Percentiles rank a stretch among this genome's conserved stretches.
phyloP scores from a whole-genome alignment of 2,888 invertebrate species.

The Arrhopalites spinosus region DNA sequence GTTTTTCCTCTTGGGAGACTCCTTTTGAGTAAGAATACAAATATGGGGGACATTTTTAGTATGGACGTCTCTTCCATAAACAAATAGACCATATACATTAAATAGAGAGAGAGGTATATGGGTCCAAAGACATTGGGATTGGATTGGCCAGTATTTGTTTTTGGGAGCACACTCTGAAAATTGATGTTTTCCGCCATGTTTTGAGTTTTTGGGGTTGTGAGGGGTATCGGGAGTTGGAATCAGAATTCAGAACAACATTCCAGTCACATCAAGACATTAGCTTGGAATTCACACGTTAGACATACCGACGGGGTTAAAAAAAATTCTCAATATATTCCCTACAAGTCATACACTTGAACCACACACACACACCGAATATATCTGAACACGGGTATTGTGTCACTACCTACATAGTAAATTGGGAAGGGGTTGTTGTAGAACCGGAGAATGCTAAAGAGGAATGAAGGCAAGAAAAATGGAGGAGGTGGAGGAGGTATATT shows the following conservation, averaged over 20 bases:
- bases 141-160: slow-evolving; percentile 12
- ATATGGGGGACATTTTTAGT: no score
- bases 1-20: no score
- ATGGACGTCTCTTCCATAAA: no score
- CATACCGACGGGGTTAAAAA: slow-evolving; percentile 39
- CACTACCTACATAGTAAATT: background rate
- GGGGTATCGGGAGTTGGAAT: slow-evolving; percentile 26
- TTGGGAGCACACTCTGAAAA: slow-evolving; percentile 9
- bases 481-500: background rate
- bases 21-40: no score
- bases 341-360: slow-evolving; percentile 13
- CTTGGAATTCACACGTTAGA: slow-evolving; percentile 47
- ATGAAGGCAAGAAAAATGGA: no score
- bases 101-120: no score
- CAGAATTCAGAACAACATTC: slow-evolving; percentile 39
- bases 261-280: slow-evolving; percentile 48
- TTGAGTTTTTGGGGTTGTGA: slow-evolving; percentile 1
- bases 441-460: slow-evolving; percentile 23
- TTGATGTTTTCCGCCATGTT: slow-evolving; percentile 30
- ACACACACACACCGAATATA: slow-evolving; percentile 16
- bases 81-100: background rate
- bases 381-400: background rate
- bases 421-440: background rate
- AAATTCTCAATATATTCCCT: slow-evolving; percentile 16
- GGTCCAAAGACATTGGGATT: background rate